These are phyloP conservation scores for Agrilus planipennis DNA, from an alignment of 1,140 invertebrate species.

Conservation along the genomic window DNA sequence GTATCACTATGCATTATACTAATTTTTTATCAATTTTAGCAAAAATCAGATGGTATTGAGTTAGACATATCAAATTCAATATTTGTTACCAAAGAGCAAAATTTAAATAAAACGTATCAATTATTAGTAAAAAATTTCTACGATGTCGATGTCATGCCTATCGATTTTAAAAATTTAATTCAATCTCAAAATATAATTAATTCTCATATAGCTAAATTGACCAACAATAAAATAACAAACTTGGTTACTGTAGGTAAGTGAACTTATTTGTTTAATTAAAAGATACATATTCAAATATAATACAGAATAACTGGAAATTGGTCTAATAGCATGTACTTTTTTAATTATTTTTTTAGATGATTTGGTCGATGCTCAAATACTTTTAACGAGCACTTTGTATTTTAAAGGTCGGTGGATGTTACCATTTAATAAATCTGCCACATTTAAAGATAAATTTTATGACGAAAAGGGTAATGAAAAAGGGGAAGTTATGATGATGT, in stretches of 20 bases:
- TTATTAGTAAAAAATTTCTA: slow-evolving; percentile 34
- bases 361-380: slow-evolving; percentile 43
- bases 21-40: too few species aligned
- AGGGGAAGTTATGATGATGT: slow-evolving; percentile 50
- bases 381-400: slow-evolving; percentile 66
- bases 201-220: slow-evolving; percentile 45
- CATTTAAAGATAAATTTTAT: slow-evolving; percentile 41
- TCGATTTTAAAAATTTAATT: slow-evolving; percentile 45
- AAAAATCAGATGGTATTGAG: slow-evolving; percentile 12
- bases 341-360: slow-evolving; percentile 29
- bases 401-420: slow-evolving; percentile 73
- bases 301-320: too few species aligned
- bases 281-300: too few species aligned
- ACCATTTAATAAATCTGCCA: slow-evolving; percentile 53
- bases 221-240: slow-evolving; percentile 52
- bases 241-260: slow-evolving; percentile 42
- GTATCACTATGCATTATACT: slow-evolving; percentile 4
- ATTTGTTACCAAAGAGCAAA: slow-evolving; percentile 22
- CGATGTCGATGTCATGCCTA: slow-evolving; percentile 38
- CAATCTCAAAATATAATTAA: slow-evolving; percentile 47
- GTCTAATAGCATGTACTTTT: too few species aligned
- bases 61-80: slow-evolving; percentile 26
- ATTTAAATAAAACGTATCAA: slow-evolving; percentile 19
- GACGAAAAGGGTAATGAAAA: slow-evolving; percentile 37
- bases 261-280: too few species aligned